Base-by-base conservation (phyloP, 1,140 invertebrate genomes). In the Trichonephila clavata region DNA sequence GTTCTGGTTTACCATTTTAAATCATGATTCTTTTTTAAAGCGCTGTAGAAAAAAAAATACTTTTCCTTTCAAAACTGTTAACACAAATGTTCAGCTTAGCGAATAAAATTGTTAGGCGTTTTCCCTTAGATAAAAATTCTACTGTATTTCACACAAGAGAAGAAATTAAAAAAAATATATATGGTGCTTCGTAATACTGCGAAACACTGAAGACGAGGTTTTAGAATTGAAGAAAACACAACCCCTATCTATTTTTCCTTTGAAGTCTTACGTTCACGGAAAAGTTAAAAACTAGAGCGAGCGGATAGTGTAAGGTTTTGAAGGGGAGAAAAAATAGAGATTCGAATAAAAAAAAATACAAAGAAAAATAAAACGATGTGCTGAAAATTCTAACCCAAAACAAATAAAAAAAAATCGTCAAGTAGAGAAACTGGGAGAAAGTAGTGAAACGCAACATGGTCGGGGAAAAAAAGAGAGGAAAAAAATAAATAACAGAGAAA, bases 381-480 rank as follows among this genome's bases (percentile, higher is more conserved):
- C 61, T 89, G 65, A 89, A 89, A 89, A 50, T 68, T 89, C 86
- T 57, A 71, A 32, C 39, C 32, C 39, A 71, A 71, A 89, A 43
- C 71, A 89, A 89, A 89, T 77, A 68, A 60, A 88, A 50, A 57
- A 50, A 88, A 61, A 86, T 20, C 14, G 27, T 13, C 14, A 65
- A 86, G 57, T 39, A 63, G 27, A 63, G 27, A 63, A 63, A 39
- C n/a, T 27, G 24, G 60, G 60, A 24, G 84, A 39, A 86, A 61
- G 60, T 60, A 90, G 21, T 59, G 71, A 90, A 90, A 80, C 24
- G 71, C 86, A 71, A 68, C 86, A 71, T 89, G 86, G 86, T 83
- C 20, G 63, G 32, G 32, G 32, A 39, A 89, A 68, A 89, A 50
- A 57, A 43, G n/a, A 50, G 27, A 7, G 60, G 21, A 1, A 24